Base-by-base conservation (phyloP, 1,140 invertebrate species). In the Luehdorfia chinensis region DNA sequence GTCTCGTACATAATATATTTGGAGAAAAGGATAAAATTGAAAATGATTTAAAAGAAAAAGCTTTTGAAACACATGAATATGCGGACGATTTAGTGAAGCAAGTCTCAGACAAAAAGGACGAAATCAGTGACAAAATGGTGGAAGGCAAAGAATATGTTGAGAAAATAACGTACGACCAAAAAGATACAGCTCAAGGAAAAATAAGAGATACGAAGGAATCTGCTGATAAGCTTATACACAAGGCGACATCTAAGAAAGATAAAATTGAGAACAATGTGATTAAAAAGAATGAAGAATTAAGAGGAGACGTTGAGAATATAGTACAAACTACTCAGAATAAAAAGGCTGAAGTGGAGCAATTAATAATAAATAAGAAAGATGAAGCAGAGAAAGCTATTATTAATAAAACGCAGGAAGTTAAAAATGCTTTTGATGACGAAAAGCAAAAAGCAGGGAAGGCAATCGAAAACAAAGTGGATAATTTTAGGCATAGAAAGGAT, bases 1-100 rank as follows among this genome's bases (percentile, higher is more conserved):
- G 79, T 27, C 43, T 85, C 19, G 79, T 85, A 1, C 65, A 73
- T 28, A 81, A 80, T 47, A 78, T 85, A 12, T 84, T 84, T 43
- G 81, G 81, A 8, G 77, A 81, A 43, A 85, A 85, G 53, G 81
- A 85, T 8, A 84, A 85, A 56, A 47, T 83, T 4, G 79, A 85
- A 57, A 67, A 76, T 23, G 79, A 79, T 49, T 43, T 81, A 2
- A 83, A 81, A 55, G 63, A 55, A 6, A 85, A 84, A 53, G 55
- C 76, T 23, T 46, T 62, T 16, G 74, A 83, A 54, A 60, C 67
- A 3, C 75, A 84, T 44, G 70, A 84, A 31, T 64, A 69, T 1
- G 66, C 66, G 32, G 71, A 70, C 11, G 58, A 83, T 47, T 43
- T 79, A 41, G 14, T 59, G 14, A 62, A 75, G 9, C 64, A 84